Evolutionary conservation across 1,140 invertebrate species (phyloP), one percentile per base, ranked within the genome.

Genomic region (Hermetia illucens): DNA sequence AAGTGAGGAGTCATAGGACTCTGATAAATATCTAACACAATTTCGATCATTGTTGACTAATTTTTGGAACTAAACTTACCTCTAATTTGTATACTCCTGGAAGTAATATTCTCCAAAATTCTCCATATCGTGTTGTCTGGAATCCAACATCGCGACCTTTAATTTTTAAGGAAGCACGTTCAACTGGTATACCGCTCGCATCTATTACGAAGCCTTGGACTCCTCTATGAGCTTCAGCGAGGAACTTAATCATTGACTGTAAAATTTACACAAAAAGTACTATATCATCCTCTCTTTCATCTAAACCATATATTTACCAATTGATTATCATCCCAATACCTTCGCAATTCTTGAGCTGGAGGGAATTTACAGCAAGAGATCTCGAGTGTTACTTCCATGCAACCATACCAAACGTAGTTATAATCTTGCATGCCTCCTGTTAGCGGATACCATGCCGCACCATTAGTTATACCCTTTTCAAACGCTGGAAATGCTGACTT

Each of bases 361-460:
- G 94, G 94, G 63, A 83, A 96, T 66, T 98, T 98, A 64, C 87
- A 92, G 64, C 95, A 98, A 1, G 91, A 93, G 33, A 98, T 74
- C 61, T 98, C 95, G 24, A 98, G 63, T 1, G 95, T 98, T 13
- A 98, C 79, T 68, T 98, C 95, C 86, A 98, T 96, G 58, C 91
- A 95, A 33, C 93, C 94, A 51, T 90, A 91, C 77, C 87, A 88
- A 10, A 97, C 73, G 57, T 98, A 98, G 62, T 98, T 98, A 64
- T 88, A 98, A 59, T 98, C 95, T 68, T 98, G 93, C 87, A 91
- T 90, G 5, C 68, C 72, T 62, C 87, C 89, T 40, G 83, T 86
- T 1, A 93, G 62, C 0, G 85, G 83, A 61, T 92, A 92, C 88
- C 88, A 92, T 32, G 82, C 81, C 2, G 89, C 89, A 4, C 89